These are phyloP conservation scores for Monodelphis domestica DNA, from an alignment of 2,797 vertebrate species.

Conservation along the genomic window DNA sequence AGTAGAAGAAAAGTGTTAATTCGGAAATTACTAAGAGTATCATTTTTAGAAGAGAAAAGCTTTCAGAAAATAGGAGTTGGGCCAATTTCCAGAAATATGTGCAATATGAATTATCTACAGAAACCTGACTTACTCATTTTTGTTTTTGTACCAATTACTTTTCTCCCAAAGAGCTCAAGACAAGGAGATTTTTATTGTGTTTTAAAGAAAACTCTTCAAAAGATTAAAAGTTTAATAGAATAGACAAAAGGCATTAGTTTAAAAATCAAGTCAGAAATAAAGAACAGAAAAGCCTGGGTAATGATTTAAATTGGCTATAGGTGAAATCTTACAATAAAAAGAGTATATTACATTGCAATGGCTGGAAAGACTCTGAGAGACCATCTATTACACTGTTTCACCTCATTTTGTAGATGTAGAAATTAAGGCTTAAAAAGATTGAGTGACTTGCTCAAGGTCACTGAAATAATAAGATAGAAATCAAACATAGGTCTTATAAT, in stretches of 20 bases:
- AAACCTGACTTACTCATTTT: slow-evolving; percentile 41
- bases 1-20: slow-evolving; percentile 83
- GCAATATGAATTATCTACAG: slow-evolving; percentile 56
- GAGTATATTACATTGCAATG: not conserved
- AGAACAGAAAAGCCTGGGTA: not conserved
- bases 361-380: not conserved
- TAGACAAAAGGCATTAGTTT: not conserved
- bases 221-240: slow-evolving; percentile 24
- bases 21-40: slow-evolving; percentile 82
- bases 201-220: not conserved
- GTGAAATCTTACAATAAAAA: not conserved
- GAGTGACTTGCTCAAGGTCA: not conserved
- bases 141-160: slow-evolving; percentile 26
- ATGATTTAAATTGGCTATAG: not conserved
- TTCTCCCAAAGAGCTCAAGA: slow-evolving; percentile 41
- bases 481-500: not conserved
- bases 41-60: slow-evolving; percentile 72
- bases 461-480: not conserved
- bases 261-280: not conserved
- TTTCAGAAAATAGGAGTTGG: slow-evolving; percentile 67
- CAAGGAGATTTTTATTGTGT: not conserved
- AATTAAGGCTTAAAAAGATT: not conserved
- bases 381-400: not conserved
- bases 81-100: slow-evolving; percentile 56
- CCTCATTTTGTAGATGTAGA: not conserved